A percentile compares a stretch with the other conserved stretches of the same genome.
Conservation (phyloP, 2,888 invertebrate species). For the Drosophila diplacantha region DNA sequence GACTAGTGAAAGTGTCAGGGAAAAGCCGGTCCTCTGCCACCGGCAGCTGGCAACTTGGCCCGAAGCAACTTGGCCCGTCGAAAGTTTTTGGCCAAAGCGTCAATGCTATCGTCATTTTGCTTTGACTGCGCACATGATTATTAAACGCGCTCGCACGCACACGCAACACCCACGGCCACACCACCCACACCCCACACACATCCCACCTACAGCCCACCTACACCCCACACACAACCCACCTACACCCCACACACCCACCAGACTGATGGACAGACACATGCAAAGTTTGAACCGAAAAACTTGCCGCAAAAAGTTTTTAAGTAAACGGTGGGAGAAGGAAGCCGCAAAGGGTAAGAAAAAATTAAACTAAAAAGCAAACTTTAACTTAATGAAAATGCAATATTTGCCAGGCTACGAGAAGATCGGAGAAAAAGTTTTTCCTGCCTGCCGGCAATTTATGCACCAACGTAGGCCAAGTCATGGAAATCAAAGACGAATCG, state of each 20-base stretch:
- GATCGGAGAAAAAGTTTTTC: slow-evolving; percentile 24
- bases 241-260: slow-evolving; percentile 1
- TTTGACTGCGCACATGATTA: slow-evolving; percentile 48
- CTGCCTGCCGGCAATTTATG: slow-evolving; percentile 38
- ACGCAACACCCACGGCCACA: background rate
- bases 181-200: background rate
- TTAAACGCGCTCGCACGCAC: slow-evolving; percentile 28
- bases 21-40: slow-evolving; percentile 13
- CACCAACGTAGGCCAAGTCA: slow-evolving; percentile 34
- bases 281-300: slow-evolving; percentile 45
- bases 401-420: slow-evolving; percentile 32
- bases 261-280: slow-evolving; percentile 39
- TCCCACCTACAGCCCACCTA: background rate
- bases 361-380: slow-evolving; percentile 47
- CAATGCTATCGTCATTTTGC: slow-evolving; percentile 46
- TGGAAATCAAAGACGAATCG: slow-evolving; percentile 30
- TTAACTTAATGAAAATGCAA: slow-evolving; percentile 50
- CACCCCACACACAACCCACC: background rate
- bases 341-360: slow-evolving; percentile 36
- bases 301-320: slow-evolving; percentile 45
- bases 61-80: slow-evolving; percentile 39
- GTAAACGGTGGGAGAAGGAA: slow-evolving; percentile 33
- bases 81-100: slow-evolving; percentile 41
- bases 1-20: slow-evolving; percentile 8
- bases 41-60: slow-evolving; percentile 42